Base-by-base conservation (phyloP, 1,140 invertebrate species). In the Cyclargus thomasi region DNA sequence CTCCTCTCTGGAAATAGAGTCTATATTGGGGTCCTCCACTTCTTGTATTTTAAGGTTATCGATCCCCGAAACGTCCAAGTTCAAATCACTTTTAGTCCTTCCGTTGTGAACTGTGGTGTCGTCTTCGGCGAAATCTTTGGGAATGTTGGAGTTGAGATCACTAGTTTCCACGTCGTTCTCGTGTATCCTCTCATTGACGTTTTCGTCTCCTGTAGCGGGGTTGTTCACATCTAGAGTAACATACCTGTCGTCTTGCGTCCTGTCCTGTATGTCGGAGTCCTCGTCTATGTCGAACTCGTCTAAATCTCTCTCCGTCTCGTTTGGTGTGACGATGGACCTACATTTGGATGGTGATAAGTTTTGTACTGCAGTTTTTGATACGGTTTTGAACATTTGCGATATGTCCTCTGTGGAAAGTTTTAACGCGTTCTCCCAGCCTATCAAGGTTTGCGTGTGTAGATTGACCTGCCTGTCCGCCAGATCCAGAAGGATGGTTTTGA, bases 321-420 rank as follows among this genome's bases (percentile, higher is more conserved):
- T 81, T 0, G 83, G 81, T 1, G 81, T 79, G 5, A 72, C 67
- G 8, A 76, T 67, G 1, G 76, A 59, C 16, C 73, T 63, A 36
- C 77, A 81, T 65, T 79, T 82, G 0, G 82, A 80, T 0, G 85
- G 83, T 0, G 84, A 83, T 0, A 86, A 70, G 16, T 88, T 87
- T 23, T 83, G 85, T 1, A 89, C 81, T 10, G 84, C 85, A 0
- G 71, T 80, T 71, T 82, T 86, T 5, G 87, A 86, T 14, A 88
- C 87, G 0, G 87, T 90, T 66, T 90, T 85, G 70, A 90, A 88
- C 20, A 88, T 63, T 17, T 87, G 76, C 0, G 71, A 71, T 2
- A 79, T 67, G 36, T 84, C 76, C 1, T 86, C 83, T 0, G 80
- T 77, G 16, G 83, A 77, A 1, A 86, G 70, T 23, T 77, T 82